Base-by-base conservation (phyloP, 2,113 vertebrate species). In the Ursus arctos region DNA sequence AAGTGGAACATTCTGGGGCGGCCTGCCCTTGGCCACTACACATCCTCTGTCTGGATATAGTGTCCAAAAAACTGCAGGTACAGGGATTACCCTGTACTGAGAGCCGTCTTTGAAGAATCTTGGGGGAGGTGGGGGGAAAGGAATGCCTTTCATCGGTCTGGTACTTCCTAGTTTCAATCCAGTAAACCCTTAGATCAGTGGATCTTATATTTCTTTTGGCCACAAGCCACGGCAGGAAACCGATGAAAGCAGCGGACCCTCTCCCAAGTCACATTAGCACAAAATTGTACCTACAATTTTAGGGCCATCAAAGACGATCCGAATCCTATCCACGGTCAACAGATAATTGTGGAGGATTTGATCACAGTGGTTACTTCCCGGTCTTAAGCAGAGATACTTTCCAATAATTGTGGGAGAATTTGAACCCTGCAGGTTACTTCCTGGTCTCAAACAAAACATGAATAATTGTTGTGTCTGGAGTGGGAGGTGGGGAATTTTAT, bases 331-430 rank as follows among this genome's bases (percentile, higher is more conserved):
- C n/a, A 47, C 1, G 47, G 36, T 51, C 51, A 79, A 91, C 18
- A 79, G 69, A 77, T 74, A 72, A 94, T 21, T 83, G 55, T 28
- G 72, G 40, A 47, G 36, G 55, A 74, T 91, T 95, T 36, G 59
- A 95, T 94, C 82, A 79, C 76, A 84, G 72, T 16, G 26, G 36
- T 63, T 91, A 83, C 87, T 94, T 93, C 36, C 53, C 87, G 69
- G 61, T 91, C 31, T 91, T 92, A 82, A 87, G 53, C 49, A 91
- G 49, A 97, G n/a, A 93, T 86, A 69, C 22, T 76, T 95, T 96
- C 22, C 76, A 93, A 87, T 90, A 92, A 96, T 87, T 81, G 61
- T 31, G 51, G 80, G 67, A 53, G 43, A 96, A 89, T 86, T 81
- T 85, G 80, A 95, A 57, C 76, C 59, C 22, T 91, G 47, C 51